A percentile compares a stretch with the other conserved stretches of the same genome.
Evolutionary conservation across 2,113 vertebrate genomes (phyloP).

Genomic region (Chloropsis hardwickii): DNA sequence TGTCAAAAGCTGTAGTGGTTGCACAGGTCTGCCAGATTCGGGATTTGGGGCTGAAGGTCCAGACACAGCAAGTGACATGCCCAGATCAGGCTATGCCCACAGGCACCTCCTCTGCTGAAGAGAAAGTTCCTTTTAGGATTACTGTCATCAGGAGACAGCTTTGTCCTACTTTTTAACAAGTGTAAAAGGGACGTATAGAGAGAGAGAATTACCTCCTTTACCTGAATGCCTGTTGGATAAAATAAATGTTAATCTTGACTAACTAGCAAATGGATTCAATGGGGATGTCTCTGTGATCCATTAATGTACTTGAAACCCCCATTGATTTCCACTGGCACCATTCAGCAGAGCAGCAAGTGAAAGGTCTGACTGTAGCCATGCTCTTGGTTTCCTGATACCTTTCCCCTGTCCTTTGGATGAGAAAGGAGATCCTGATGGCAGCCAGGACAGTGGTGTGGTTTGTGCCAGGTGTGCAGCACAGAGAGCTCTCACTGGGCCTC

Average conservation of each 20-base stretch:
- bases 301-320: not conserved
- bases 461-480: not conserved
- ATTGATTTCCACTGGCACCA: not conserved
- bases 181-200: not conserved
- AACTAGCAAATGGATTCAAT: not conserved
- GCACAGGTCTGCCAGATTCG: not conserved
- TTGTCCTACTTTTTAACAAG: not conserved
- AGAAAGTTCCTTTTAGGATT: not conserved
- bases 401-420: not conserved
- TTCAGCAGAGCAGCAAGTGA: not conserved
- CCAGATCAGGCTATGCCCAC: accelerated
- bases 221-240: not conserved
- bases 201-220: not conserved
- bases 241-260: not conserved
- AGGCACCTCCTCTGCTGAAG: not conserved
- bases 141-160: not conserved
- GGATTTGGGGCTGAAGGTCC: not conserved
- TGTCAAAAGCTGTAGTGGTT: not conserved
- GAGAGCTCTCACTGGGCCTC: not conserved
- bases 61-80: not conserved
- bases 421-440: not conserved
- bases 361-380: not conserved
- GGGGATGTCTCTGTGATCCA: not conserved
- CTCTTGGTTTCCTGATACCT: not conserved
- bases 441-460: not conserved